Conservation (phyloP, 23 tunicate genomes). For the Halocynthia roretzi region DNA sequence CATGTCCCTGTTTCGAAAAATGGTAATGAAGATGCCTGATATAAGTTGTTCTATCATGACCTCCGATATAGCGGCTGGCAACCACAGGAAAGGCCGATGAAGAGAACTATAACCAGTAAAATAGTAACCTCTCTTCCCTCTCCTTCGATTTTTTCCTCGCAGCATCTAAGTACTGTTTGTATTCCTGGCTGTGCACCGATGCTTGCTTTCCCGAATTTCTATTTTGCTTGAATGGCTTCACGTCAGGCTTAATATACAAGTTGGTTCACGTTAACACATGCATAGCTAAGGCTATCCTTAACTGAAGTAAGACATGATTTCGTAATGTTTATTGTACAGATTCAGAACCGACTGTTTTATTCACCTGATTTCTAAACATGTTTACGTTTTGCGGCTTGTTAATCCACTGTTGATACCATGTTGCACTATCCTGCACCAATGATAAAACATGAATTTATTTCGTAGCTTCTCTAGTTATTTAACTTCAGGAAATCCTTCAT, state of each 20-base stretch:
- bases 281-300: too few relatives aligned
- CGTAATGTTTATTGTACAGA: too few relatives aligned
- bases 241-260: too few relatives aligned
- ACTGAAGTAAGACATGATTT: too few relatives aligned
- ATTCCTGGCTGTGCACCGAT: not conserved
- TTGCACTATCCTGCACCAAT: not conserved
- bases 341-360: not conserved
- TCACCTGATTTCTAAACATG: not conserved
- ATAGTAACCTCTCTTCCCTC: not conserved
- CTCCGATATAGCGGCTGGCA: too few relatives aligned
- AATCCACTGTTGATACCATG: constrained; percentile 10
- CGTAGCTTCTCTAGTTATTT: not conserved
- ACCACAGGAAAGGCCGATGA: not conserved
- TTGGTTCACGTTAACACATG: too few relatives aligned
- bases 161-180: not conserved
- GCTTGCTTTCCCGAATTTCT: too few relatives aligned
- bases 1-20: not conserved
- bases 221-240: too few relatives aligned
- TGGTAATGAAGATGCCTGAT: too few relatives aligned
- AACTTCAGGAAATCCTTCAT: not conserved
- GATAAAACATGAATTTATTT: not conserved
- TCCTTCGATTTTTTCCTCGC: not conserved
- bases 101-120: not conserved
- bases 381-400: not conserved
- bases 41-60: too few relatives aligned